Conservation (phyloP, 2,888 invertebrate genomes). For the Campoplex nolae region DNA sequence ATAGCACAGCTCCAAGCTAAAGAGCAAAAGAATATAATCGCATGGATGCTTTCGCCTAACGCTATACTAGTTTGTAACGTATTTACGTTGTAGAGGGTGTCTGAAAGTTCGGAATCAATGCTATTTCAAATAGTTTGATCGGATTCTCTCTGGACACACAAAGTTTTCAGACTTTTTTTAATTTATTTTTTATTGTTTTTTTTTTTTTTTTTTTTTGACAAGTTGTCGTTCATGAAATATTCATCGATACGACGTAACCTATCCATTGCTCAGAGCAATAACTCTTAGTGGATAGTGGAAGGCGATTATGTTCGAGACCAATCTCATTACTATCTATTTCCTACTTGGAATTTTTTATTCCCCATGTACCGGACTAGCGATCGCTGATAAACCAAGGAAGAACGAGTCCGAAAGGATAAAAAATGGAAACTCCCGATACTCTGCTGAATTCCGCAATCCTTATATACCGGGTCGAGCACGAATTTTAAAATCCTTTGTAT, state of each 20-base stretch:
- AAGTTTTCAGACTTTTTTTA: background rate
- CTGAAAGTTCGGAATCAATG: background rate
- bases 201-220: background rate
- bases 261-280: background rate
- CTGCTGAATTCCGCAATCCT: background rate
- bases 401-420: background rate
- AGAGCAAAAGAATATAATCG: slow-evolving; percentile 11
- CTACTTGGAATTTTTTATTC: background rate
- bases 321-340: background rate
- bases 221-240: background rate
- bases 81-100: background rate
- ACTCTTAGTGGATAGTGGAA: too few species aligned
- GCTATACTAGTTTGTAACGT: slow-evolving; percentile 17
- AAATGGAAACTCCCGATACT: background rate
- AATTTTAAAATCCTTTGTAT: background rate
- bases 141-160: background rate
- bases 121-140: background rate
- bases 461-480: background rate
- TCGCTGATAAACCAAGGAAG: background rate
- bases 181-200: background rate
- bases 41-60: slow-evolving; percentile 7
- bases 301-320: background rate
- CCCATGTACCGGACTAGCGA: background rate
- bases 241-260: background rate
- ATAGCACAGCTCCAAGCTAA: slow-evolving; percentile 12